Evolutionary conservation across 2,888 invertebrate genomes (phyloP), one percentile per base, ranked within the genome.

Genomic region (Beris morrisii): DNA sequence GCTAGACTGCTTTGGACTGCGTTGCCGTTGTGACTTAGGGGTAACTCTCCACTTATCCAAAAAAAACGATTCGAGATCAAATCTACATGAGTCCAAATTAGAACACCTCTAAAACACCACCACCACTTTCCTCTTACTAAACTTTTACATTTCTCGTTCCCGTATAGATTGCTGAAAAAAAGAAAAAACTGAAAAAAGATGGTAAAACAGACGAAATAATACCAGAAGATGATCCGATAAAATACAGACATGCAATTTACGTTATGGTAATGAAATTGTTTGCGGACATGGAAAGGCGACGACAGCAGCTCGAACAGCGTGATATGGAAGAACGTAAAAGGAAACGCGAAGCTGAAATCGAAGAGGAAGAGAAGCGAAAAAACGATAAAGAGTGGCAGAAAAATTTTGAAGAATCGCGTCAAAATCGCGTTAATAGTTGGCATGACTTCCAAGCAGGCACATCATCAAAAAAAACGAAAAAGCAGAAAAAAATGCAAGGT

Each of bases 191-290:
- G 64, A 96, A 92, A 83, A 96, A 97, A 78, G 97, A 96, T 70
- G 92, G 93, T 52, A 91, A 91, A 77, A 79, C 84, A 0, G 77
- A 82, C 52, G 86, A 87, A 70, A 85, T 88, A 11, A 91, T 97
- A 69, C 97, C 97, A 74, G 92, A 93, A 81, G 93, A 93, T 81
- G 91, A 92, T 75, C 91, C 92, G 15, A 84, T 83, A 58, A 92
- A 92, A 77, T 92, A 90, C 78, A 93, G 92, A 82, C 96, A 96
- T 82, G 91, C 97, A 4, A 87, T 97, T 59, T 97, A 97, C 84
- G 96, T 97, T n/a, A 92, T 97, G 88, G 97, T 97, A 11, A 97
- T 97, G 93, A 97, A 99, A 84, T 85, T 96, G 69, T 89, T 89
- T 79, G 99, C 99, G 58, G 99, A 99, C 77, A 91, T 97, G 89